Percentiles rank a stretch among this genome's conserved stretches.
Conservation (phyloP, 1,140 invertebrate species). For the Ceratina calcarata region DNA sequence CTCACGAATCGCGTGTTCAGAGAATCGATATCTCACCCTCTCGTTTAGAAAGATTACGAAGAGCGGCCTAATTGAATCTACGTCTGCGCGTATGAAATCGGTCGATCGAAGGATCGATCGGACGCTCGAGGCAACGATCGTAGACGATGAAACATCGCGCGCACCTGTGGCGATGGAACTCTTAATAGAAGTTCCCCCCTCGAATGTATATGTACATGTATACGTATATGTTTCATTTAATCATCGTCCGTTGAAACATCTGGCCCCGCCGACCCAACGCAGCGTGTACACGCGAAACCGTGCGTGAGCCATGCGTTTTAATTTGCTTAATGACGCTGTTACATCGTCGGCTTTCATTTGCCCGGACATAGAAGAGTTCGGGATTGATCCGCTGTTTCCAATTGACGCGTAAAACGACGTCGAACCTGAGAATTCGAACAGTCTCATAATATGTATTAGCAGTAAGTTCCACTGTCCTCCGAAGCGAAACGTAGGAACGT, state of each 20-base stretch:
- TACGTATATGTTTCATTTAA: not conserved
- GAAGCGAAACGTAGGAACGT: too few relatives aligned
- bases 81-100: too few relatives aligned
- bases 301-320: not conserved
- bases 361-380: not conserved
- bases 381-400: not conserved
- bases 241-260: conserved; percentile 26
- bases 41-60: too few relatives aligned
- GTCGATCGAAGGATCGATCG: too few relatives aligned
- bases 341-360: not conserved
- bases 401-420: too few relatives aligned
- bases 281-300: not conserved
- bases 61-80: too few relatives aligned
- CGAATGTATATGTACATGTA: not conserved
- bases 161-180: conserved; percentile 4
- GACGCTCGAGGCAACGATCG: too few relatives aligned
- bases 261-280: not conserved
- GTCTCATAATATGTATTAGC: too few relatives aligned
- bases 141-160: conserved; percentile 5
- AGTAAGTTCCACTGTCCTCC: too few relatives aligned
- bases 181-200: not conserved
- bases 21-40: too few relatives aligned
- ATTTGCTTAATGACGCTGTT: conserved; percentile 29
- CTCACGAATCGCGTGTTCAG: too few relatives aligned
- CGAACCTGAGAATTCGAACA: too few relatives aligned